A percentile compares a stretch with the other conserved stretches of the same genome.
Evolutionary conservation across 2,113 vertebrate species (phyloP).

Genomic region (Chloropsis cyanopogon): DNA sequence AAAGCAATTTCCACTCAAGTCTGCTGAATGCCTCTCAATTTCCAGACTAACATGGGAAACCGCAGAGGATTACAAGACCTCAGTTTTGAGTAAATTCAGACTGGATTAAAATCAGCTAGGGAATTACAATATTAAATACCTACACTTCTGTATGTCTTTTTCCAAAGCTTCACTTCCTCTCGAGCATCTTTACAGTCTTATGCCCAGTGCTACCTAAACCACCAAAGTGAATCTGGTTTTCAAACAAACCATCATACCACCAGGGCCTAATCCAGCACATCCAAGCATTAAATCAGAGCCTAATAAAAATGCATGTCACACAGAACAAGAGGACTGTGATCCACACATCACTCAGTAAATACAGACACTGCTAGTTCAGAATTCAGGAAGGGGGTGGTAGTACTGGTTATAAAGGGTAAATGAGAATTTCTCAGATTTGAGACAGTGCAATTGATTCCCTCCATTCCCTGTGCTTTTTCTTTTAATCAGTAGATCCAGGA

Average conservation of each 20-base stretch:
- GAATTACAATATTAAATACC: background rate
- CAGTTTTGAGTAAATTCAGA: background rate
- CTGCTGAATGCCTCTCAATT: background rate
- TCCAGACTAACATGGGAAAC: background rate
- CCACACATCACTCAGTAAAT: background rate
- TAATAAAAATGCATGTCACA: background rate
- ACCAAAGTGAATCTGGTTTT: background rate
- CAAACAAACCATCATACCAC: background rate
- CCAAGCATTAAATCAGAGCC: background rate
- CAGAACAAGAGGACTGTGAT: background rate
- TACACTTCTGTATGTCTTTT: background rate
- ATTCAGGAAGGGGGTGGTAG: background rate
- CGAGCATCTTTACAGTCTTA: background rate
- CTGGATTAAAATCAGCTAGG: background rate
- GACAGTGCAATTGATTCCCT: background rate
- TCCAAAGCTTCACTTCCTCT: background rate
- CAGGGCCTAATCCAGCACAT: background rate
- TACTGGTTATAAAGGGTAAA: background rate
- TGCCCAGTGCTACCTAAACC: background rate
- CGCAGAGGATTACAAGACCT: background rate
- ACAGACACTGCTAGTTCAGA: background rate
- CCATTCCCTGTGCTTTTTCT: fast-evolving
- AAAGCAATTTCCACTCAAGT: background rate
- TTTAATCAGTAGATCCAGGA: background rate
- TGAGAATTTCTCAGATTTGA: background rate